Percentiles rank a stretch among this genome's conserved stretches.
phyloP scores from a whole-genome alignment of 1,140 invertebrate species.

The Phthorimaea operculella region DNA sequence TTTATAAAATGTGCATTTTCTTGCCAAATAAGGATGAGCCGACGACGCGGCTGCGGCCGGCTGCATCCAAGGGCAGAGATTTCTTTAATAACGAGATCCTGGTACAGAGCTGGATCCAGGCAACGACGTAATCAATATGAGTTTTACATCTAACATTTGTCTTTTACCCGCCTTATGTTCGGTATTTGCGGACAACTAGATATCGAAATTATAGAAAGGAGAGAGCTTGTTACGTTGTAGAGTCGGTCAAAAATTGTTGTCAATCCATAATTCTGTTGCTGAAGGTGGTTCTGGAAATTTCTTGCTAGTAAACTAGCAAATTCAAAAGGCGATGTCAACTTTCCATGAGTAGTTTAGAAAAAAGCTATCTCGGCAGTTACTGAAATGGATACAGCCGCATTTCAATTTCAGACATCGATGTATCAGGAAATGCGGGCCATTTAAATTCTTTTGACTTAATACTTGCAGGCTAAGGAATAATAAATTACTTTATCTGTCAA shows the following conservation, averaged over 20 bases:
- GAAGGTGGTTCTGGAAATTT: too few species aligned
- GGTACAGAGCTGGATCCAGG: slow-evolving; percentile 11
- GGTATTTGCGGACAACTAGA: too few species aligned
- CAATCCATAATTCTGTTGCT: too few species aligned
- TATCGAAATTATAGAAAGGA: too few species aligned
- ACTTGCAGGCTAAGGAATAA: background rate
- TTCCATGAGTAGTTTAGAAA: slow-evolving; percentile 53
- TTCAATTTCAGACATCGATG: slow-evolving; percentile 13
- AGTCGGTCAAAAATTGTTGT: too few species aligned
- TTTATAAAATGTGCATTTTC: slow-evolving; percentile 40
- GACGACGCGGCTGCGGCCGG: slow-evolving; percentile 14
- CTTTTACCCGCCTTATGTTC: too few species aligned
- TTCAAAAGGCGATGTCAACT: slow-evolving; percentile 51
- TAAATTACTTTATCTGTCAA: slow-evolving; percentile 1
- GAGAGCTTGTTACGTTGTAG: too few species aligned
- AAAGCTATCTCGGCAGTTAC: slow-evolving; percentile 19
- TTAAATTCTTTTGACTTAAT: background rate
- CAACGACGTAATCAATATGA: too few species aligned
- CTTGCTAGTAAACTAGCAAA: slow-evolving; percentile 10
- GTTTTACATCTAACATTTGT: too few species aligned
- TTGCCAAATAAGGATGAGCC: slow-evolving; percentile 48
- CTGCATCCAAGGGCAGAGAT: slow-evolving; percentile 36
- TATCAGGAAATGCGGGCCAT: slow-evolving; percentile 13
- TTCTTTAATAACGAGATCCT: slow-evolving; percentile 48
- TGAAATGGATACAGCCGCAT: slow-evolving; percentile 1